phyloP scores from a whole-genome alignment of 2,113 vertebrate genomes.

The Cynopterus brachyotis region DNA sequence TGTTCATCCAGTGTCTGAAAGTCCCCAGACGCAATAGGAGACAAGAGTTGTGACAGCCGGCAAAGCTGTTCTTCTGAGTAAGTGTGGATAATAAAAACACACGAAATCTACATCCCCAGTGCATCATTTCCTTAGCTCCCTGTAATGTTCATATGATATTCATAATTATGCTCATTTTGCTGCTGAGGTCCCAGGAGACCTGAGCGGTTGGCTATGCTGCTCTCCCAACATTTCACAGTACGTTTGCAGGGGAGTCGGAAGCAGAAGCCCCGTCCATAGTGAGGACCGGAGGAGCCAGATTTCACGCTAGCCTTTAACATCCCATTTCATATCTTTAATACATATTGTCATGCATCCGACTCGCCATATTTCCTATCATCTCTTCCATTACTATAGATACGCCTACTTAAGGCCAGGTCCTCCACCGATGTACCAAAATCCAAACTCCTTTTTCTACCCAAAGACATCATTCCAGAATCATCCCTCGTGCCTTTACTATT shows the following conservation, averaged over 20 bases:
- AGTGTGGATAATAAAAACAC: slow-evolving; percentile 24
- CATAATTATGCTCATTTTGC: slow-evolving; percentile 55
- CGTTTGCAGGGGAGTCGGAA: not conserved
- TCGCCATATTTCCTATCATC: not conserved
- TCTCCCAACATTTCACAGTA: not conserved
- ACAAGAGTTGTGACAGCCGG: not conserved
- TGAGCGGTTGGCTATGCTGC: not conserved
- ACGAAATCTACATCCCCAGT: slow-evolving; percentile 6
- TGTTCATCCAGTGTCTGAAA: not conserved
- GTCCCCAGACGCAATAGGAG: not conserved
- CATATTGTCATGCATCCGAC: not conserved
- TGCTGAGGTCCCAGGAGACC: slow-evolving; percentile 45
- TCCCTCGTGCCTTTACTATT: not conserved
- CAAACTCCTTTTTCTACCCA: not conserved
- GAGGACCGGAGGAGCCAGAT: not conserved
- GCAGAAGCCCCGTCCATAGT: not conserved
- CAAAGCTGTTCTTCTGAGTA: not conserved
- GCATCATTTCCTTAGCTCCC: slow-evolving; percentile 37
- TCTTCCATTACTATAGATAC: not conserved
- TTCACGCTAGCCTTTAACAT: too few relatives aligned
- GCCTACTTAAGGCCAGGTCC: not conserved
- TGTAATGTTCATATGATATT: not conserved
- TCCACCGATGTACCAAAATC: not conserved
- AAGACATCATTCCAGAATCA: not conserved
- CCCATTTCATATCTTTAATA: not conserved